Conservation (phyloP, 2,888 invertebrate species). For the Helicoverpa assulta region DNA sequence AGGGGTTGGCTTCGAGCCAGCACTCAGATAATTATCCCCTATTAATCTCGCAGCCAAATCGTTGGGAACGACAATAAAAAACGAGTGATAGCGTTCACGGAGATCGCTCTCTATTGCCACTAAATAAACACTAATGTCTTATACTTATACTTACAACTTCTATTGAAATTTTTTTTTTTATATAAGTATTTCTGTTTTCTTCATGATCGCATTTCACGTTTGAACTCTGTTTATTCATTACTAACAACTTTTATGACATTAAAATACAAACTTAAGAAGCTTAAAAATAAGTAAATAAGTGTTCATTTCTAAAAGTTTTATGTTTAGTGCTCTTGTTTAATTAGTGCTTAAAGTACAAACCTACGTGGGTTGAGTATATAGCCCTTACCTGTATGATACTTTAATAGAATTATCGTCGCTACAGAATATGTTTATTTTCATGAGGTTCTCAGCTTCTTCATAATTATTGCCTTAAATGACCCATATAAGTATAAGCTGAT, state of each 20-base stretch:
- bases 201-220: too few species aligned
- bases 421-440: neutral
- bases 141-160: conserved; percentile 1
- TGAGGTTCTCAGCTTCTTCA: neutral
- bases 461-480: neutral
- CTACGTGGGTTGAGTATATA: neutral
- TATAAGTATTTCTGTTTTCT: too few species aligned
- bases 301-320: too few species aligned
- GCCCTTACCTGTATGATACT: neutral
- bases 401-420: neutral
- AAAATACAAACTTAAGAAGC: too few species aligned
- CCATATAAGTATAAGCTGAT: neutral
- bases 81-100: conserved; percentile 68
- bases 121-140: conserved; percentile 52
- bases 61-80: conserved; percentile 71
- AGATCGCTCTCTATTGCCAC: conserved; percentile 51
- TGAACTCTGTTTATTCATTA: too few species aligned
- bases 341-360: neutral
- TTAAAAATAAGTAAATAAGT: too few species aligned
- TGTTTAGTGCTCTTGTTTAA: too few species aligned
- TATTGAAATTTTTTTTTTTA: neutral
- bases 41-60: conserved; percentile 81
- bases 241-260: too few species aligned
- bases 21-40: conserved; percentile 79
- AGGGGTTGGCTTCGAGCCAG: conserved; percentile 72